Percentiles rank a stretch among this genome's conserved stretches.
Evolutionary conservation across 2,797 vertebrate genomes (phyloP).

Genomic region (Labeo calbasu): DNA sequence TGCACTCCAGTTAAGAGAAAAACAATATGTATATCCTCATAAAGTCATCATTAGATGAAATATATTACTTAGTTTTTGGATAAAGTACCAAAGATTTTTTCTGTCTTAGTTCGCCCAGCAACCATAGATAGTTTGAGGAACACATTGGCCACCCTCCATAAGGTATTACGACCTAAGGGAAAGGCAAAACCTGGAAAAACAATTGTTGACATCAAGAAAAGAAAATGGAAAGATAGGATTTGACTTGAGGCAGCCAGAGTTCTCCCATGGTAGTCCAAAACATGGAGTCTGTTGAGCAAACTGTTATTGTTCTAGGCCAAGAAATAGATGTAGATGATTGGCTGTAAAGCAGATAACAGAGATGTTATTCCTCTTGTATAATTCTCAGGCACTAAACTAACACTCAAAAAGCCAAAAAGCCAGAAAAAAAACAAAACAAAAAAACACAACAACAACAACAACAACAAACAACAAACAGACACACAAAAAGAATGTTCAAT

Average conservation of each 20-base stretch:
- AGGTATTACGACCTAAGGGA: slow-evolving; percentile 39
- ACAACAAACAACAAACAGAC: no score
- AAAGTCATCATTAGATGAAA: background rate
- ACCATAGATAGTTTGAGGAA: slow-evolving; percentile 28
- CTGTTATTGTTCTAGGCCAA: slow-evolving; percentile 12
- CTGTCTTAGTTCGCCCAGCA: background rate
- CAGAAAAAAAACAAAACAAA: background rate
- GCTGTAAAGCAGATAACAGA: slow-evolving; percentile 6
- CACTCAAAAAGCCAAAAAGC: background rate
- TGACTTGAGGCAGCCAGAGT: slow-evolving; percentile 32
- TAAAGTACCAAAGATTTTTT: background rate
- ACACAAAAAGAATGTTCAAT: background rate
- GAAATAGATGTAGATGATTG: slow-evolving; percentile 33
- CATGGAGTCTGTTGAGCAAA: slow-evolving; percentile 4
- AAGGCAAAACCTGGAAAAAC: slow-evolving; percentile 38
- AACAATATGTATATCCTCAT: background rate
- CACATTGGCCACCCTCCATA: slow-evolving; percentile 13
- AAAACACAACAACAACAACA: no score
- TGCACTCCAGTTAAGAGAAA: slow-evolving; percentile 11
- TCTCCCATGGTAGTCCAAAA: slow-evolving; percentile 42
- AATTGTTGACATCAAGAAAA: slow-evolving; percentile 31
- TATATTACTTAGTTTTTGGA: background rate
- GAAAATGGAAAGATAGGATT: slow-evolving; percentile 5
- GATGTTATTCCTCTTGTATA: background rate
- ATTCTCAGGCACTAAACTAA: slow-evolving; percentile 17